Percentiles rank a stretch among this genome's conserved stretches.
These are phyloP conservation scores for Drosophila prolongata DNA, from an alignment of 2,888 invertebrate genomes.

Conservation along the genomic window DNA sequence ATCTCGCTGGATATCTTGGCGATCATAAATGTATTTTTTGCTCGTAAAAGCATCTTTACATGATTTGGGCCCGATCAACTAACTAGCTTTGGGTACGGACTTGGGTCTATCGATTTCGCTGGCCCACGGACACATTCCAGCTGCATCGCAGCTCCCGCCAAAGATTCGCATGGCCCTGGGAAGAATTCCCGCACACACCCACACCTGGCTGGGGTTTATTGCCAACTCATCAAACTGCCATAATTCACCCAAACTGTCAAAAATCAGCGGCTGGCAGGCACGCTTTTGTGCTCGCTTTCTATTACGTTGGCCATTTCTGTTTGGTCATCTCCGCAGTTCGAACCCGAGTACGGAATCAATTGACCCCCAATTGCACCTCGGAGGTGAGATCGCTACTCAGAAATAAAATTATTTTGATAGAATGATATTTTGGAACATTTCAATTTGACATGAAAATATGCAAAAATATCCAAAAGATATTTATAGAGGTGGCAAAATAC, in stretches of 20 bases:
- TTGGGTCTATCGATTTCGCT: background rate
- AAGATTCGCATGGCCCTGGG: slow-evolving; percentile 38
- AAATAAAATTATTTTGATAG: background rate
- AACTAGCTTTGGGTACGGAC: background rate
- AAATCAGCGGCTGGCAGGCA: slow-evolving; percentile 70
- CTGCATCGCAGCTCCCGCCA: slow-evolving; percentile 12
- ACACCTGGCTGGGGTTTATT: slow-evolving; percentile 55
- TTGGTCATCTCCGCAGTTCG: slow-evolving; percentile 56
- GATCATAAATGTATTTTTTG: slow-evolving; percentile 16
- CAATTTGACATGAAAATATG: no score
- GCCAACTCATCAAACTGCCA: slow-evolving; percentile 81
- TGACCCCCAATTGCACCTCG: slow-evolving; percentile 48
- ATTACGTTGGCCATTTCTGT: slow-evolving; percentile 53
- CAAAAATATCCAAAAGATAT: no score
- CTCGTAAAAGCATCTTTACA: slow-evolving; percentile 28
- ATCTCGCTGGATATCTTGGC: slow-evolving; percentile 2
- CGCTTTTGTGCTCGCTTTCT: slow-evolving; percentile 63
- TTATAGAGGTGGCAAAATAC: no score
- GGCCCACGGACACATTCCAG: slow-evolving; percentile 4
- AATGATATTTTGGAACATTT: no score
- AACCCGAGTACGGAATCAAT: slow-evolving; percentile 46
- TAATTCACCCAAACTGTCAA: slow-evolving; percentile 81
- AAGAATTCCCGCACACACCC: slow-evolving; percentile 22
- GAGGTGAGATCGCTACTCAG: slow-evolving; percentile 2
- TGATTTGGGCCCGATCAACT: slow-evolving; percentile 15